Base-by-base conservation (phyloP, 1,140 invertebrate species). In the Nasonia giraulti region DNA sequence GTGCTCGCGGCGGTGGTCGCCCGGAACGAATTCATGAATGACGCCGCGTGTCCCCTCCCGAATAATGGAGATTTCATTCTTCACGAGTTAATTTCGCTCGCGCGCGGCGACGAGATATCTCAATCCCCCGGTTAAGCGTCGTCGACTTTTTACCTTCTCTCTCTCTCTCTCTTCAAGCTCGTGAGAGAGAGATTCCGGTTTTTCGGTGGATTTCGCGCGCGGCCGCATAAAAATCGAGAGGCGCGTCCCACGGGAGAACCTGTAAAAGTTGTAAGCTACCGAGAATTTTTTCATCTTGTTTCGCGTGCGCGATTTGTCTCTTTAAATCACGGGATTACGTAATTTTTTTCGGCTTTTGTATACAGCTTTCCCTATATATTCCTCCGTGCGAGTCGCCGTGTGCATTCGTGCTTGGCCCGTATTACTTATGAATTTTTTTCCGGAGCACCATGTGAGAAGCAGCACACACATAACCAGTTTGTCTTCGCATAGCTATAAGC, bases 1-100 rank as follows among this genome's bases (percentile, higher is more conserved):
- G 76, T 66, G 69, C 27, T 27, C 27, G 27, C 27, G 27, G 27
- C 76, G 31, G 17, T 27, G 31, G 3, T 40, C 74, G 73, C 44
- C 62, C 62, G 44, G 71, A 44, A 79, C 47, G 62, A 80, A 80
- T 66, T 80, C 83, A 84, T 84, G 83, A 84, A 84, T 84, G 83
- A 68, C 83, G 47, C 81, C 27, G 27, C 27, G 27, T 44, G 33
- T 31, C 55, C 55, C 40, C 69, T 75, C 27, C 20, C 31, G 31
- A 69, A 80, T 31, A 84, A 80, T 81, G 78, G 71, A 85, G 78
- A 81, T 83, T 83, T 83, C 82, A 47, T 77, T 83, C 82, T 76
- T 83, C 23, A 81, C 62, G 69, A 84, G 69, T 80, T 69, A 76
- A 81, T 85, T 81, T 68, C 69, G 47, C 33, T 62, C 55, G 17